Base-by-base conservation (phyloP, 2,113 vertebrate genomes). In the Notarius quadriscutis region DNA sequence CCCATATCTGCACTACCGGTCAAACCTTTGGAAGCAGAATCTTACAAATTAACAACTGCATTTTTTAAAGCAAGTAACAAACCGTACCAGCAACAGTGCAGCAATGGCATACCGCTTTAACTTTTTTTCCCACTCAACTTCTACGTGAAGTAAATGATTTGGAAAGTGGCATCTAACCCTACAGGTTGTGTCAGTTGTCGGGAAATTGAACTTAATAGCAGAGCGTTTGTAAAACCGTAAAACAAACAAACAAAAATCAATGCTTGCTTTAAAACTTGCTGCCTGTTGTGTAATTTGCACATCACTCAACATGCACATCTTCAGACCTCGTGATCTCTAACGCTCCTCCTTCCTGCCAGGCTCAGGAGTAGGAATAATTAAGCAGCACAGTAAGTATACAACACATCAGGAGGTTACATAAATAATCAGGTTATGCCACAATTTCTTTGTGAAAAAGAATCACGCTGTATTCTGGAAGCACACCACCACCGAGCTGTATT, bases 291-390 rank as follows among this genome's bases (percentile, higher is more conserved):
- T 48, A 34, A 60, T 34, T 81, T 62, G 55, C 17, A 30, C n/a
- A 58, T 79, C 22, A 55, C n/a, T 58, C 53, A 80, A 30, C 27
- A 79, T 55, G 77, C n/a, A 81, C 55, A 81, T 58, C 79, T 74
- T 63, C 34, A 82, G 15, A 82, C 20, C 58, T 65, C 12, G 12
- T 83, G 22, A 63, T 63, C 58, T 63, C 18, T 15, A n/a, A 50
- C 4, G 20, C 80, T 62, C n/a, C 27, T 34, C n/a, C 78, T 48
- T 62, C 11, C 41, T 41, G 41, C 14, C 9, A 11, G 7, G 20
- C 18, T 60, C 27, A 81, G 55, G 55, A 6, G 9, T 58, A 58
- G 8, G n/a, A 78, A 50, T 51, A 41, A 22, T 10, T 77, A 7
- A 30, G 27, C 78, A 9, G 17, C 15, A 30, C 8, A 12, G 8